Base-by-base conservation (phyloP, 2,113 vertebrate genomes). In the Pseudonaja textilis region DNA sequence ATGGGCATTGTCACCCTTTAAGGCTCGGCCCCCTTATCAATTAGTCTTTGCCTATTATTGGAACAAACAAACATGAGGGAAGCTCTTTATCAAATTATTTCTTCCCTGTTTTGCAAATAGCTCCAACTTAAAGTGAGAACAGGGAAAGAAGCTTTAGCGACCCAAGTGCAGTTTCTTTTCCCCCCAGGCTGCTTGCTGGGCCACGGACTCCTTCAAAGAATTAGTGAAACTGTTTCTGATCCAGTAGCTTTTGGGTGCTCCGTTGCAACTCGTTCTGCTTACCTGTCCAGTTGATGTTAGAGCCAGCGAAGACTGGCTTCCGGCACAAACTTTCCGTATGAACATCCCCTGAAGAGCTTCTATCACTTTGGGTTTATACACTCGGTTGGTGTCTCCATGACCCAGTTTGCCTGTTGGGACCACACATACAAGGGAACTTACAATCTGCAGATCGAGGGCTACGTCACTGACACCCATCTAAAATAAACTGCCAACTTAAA, bases 301-400 rank as follows among this genome's bases (percentile, higher is more conserved):
- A 69, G 98, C 97, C 93, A 98, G 97, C 0, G 98, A 98, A 95
- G 98, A 98, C 34, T 98, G 98, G 94, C 98, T 98, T 39, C 98
- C 98, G 87, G 98, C 98, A 95, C 98, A 98, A 64, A 98, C 98
- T 96, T 98, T 98, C 39, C 98, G 97, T 96, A 98, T 98, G 93
- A 98, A 98, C 98, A 98, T 98, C 96, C 98, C 98, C 94, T 98
- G 98, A 86, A 98, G 97, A 90, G 98, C 98, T 97, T 98, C 98
- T 96, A 98, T 97, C 90, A 98, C 98, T 97, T 98, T 98, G 91
- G 98, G 98, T 94, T 98, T 98, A 95, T 98, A 98, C 0, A 98
- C 98, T 96, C 98, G 97, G n/a, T 98, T 98, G 52, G 98, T 98
- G 95, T 98, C 98, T 88, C 98, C 98, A 87, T 98, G 98, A 93